Evolutionary conservation across 2,888 invertebrate species (phyloP), one percentile per base, ranked within the genome.

Genomic region (Iphiclides podalirius): DNA sequence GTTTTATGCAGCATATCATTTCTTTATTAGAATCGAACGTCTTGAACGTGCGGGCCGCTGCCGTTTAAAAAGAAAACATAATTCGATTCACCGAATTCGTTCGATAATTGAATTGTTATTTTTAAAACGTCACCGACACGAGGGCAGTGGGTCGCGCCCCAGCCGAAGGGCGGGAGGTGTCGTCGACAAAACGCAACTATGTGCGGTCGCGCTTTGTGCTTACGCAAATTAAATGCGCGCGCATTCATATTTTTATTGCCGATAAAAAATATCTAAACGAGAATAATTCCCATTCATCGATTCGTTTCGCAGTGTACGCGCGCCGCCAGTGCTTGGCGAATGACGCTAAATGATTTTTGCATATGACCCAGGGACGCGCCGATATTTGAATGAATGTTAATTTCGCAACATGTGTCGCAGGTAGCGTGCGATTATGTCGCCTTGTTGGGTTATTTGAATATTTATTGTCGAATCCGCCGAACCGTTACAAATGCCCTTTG

Each of bases 111-210:
- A 71, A 70, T 64, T 63, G 68, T 68, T 60, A 63, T 57, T 57
- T 59, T 58, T 46, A 3, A 47, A 55, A 58, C 52, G 59, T 55
- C 52, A 52, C 54, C 67, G 59, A 63, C 59, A 61, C 56, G 72
- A 67, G 85, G 83, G 80, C 84, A 83, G 69, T 68, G n/a, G n/a
- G 81, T 86, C 85, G 85, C 85, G 87, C 86, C 86, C 86, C 72
- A 11, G 20, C 20, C 20, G 20, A 59, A 66, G 66, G 67, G 61
- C 67, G 58, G 53, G 68, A 62, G 70, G 60, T 66, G 72, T 69
- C 64, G 64, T 60, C 64, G 58, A 66, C 64, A 65, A n/a, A 57
- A 58, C 52, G 63, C 68, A 69, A 74, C 79, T 78, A 79, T 75
- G 67, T 70, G 80, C 73, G 82, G 78, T 77, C 79, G 28, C 72